These are phyloP conservation scores for Leucozona laternaria DNA, from an alignment of 2,888 invertebrate species.

Conservation along the genomic window DNA sequence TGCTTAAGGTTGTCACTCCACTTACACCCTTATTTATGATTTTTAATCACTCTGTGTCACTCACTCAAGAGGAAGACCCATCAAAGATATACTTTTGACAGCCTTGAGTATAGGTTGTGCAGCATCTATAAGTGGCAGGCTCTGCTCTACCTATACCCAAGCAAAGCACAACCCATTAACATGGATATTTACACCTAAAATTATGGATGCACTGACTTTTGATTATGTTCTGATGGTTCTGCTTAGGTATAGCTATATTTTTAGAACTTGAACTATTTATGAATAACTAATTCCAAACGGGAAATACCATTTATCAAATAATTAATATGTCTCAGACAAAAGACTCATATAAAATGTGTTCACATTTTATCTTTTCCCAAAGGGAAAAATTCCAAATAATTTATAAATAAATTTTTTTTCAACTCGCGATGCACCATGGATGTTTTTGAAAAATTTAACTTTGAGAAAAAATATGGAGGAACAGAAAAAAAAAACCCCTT, in stretches of 20 bases:
- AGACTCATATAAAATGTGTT: conserved; percentile 29
- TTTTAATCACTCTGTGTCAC: conserved; percentile 61
- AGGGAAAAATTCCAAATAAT: conserved; percentile 59
- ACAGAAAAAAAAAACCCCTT: conserved; percentile 46
- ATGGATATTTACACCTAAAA: conserved; percentile 55
- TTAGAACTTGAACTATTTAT: conserved; percentile 46
- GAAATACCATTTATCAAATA: conserved; percentile 59
- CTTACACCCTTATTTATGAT: conserved; percentile 61
- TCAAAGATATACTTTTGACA: conserved; percentile 39
- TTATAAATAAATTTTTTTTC: conserved; percentile 54
- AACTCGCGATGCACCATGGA: conserved; percentile 53
- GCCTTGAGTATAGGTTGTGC: conserved; percentile 9
- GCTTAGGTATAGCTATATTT: neutral
- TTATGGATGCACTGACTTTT: conserved; percentile 55
- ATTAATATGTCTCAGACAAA: conserved; percentile 66
- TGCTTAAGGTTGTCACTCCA: conserved; percentile 58
- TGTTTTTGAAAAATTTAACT: conserved; percentile 55
- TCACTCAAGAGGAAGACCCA: conserved; percentile 16
- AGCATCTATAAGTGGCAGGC: conserved; percentile 42
- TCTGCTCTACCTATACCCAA: no score
- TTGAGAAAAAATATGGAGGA: conserved; percentile 7
- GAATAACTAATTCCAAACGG: conserved; percentile 37
- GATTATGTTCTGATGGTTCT: neutral
- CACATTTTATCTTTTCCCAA: conserved; percentile 29
- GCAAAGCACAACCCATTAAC: conserved; percentile 37